A percentile compares a stretch with the other conserved stretches of the same genome.
Evolutionary conservation across 2,797 vertebrate genomes (phyloP).

Genomic region (Sebastes cheni): DNA sequence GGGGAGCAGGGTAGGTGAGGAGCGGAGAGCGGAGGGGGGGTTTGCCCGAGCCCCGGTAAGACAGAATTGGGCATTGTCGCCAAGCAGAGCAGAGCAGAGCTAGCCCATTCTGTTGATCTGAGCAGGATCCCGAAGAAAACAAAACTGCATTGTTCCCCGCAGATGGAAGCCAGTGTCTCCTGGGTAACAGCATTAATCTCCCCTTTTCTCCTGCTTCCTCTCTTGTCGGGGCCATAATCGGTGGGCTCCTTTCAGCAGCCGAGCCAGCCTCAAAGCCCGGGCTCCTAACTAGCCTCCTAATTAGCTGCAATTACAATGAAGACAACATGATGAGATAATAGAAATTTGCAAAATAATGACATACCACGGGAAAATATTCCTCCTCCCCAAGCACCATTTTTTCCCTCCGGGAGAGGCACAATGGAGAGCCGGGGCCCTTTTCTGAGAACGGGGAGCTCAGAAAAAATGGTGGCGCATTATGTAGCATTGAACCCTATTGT

Average conservation of each 20-base stretch:
- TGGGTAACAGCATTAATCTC: conserved; percentile 99
- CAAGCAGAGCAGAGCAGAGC: conserved; percentile 78
- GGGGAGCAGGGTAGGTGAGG: conserved; percentile 52
- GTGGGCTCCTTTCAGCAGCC: conserved; percentile 98
- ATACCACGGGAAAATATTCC: conserved; percentile 99
- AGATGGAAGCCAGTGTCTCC: conserved; percentile 99
- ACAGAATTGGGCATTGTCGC: conserved; percentile 95
- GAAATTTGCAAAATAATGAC: conserved; percentile 99
- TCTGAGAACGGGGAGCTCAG: conserved; percentile 84
- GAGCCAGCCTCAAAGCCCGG: conserved; percentile 99
- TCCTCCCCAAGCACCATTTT: conserved; percentile 99
- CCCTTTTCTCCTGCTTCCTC: conserved; percentile 91
- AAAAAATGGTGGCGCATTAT: conserved; percentile 99
- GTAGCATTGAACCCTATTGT: conserved; percentile 99
- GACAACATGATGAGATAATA: conserved; percentile 99
- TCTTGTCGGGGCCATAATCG: conserved; percentile 98
- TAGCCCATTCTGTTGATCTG: conserved; percentile 91
- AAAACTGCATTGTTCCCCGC: conserved; percentile 99
- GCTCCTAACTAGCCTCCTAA: conserved; percentile 99
- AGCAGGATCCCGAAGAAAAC: conserved; percentile 98
- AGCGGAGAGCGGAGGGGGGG: conserved; percentile 1
- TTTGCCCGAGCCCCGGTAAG: conserved; percentile 72
- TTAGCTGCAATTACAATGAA: conserved; percentile 99
- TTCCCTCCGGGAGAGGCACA: conserved; percentile 85
- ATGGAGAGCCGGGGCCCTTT: conserved; percentile 95